Evolutionary conservation across 2,888 invertebrate genomes (phyloP).

Genomic region (Acronicta alni): DNA sequence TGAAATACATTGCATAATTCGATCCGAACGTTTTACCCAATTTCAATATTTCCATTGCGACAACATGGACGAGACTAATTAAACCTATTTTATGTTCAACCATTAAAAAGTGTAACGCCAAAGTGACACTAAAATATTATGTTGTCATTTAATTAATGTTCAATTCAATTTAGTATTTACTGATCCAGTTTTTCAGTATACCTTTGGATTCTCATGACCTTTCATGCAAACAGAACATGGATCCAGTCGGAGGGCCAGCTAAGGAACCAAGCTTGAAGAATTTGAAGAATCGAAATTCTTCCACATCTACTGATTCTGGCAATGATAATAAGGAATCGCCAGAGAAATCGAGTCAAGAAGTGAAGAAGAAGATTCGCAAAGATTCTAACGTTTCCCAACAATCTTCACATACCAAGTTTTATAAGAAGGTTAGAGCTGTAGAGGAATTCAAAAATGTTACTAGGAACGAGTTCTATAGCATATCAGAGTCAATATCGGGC

Average conservation of each 20-base stretch:
- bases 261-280: background rate
- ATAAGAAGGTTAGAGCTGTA: constrained; percentile 56
- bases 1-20: constrained; percentile 58
- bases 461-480: constrained; percentile 65
- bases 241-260: background rate
- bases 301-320: background rate
- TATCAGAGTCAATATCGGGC: constrained; percentile 70
- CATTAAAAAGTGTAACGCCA: constrained; percentile 1
- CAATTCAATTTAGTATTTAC: background rate
- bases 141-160: constrained; percentile 8
- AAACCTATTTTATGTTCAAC: constrained; percentile 16
- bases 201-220: background rate
- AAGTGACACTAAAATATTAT: constrained; percentile 1
- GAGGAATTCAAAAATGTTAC: constrained; percentile 62
- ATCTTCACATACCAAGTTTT: constrained; percentile 73
- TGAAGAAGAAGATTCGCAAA: constrained; percentile 49
- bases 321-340: background rate
- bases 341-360: background rate
- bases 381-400: constrained; percentile 46
- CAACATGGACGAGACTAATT: constrained; percentile 8
- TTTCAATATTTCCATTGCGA: constrained; percentile 20
- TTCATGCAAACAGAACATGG: constrained; percentile 14
- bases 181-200: background rate
- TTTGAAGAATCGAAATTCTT: background rate
- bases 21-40: constrained; percentile 4